Evolutionary conservation across 2,888 invertebrate species (phyloP), one percentile per base, ranked within the genome.

Genomic region (Oscheius sp.): DNA sequence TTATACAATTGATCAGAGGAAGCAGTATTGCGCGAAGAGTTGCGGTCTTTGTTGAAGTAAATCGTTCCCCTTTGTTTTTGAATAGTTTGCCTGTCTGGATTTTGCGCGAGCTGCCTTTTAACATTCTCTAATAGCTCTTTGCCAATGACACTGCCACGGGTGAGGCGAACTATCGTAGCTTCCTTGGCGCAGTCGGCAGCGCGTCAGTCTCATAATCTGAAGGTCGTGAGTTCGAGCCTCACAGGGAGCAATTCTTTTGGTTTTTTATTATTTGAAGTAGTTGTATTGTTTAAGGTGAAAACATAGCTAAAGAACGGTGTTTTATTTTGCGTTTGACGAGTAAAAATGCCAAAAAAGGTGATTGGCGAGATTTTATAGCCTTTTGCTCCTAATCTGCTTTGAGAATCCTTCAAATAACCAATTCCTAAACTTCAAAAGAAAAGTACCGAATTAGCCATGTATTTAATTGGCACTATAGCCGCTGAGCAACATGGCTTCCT

Each of bases 161-260:
- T n/a, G n/a, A n/a, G n/a, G n/a, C n/a, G n/a, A n/a, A n/a, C n/a
- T n/a, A n/a, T n/a, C n/a, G n/a, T n/a, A n/a, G 78, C 80, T 76
- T 78, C 76, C 78, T 77, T 81, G 80, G 80, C 82, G 92, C 92
- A 92, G 92, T 92, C 91, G 92, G 92, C 91, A 92, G 92, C 92
- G 92, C 92, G 92, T 92, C 91, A 92, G 92, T 92, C 92, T 92
- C 92, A 92, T 92, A 92, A 92, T 92, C 92, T 92, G 91, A 93
- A 93, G 93, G 92, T 92, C 93, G 92, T 93, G 92, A 93, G 93
- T 93, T 93, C 93, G 92, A 93, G 92, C 92, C 92, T 92, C 92
- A 92, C 92, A 78, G 76, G 78, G 78, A 80, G 81, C 81, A 81
- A 75, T 2, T n/a, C n/a, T n/a, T n/a, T 20, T 15, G 25, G 12